These are phyloP conservation scores for Eleutherodactylus coqui DNA, from an alignment of 2,797 vertebrate genomes.

Conservation along the genomic window DNA sequence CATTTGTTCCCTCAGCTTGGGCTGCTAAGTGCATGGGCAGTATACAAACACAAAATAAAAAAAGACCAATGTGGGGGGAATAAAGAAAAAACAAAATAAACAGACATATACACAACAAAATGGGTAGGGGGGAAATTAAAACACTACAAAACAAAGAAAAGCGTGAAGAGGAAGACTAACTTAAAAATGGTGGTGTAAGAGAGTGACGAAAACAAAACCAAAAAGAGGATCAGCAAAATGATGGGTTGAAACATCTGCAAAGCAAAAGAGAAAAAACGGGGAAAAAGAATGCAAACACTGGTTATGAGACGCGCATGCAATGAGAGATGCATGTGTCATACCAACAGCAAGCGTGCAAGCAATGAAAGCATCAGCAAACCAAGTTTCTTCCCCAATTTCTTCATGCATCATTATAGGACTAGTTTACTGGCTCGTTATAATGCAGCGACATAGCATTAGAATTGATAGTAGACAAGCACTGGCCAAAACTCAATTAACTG, in stretches of 20 bases:
- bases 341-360: slow-evolving; percentile 81
- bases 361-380: slow-evolving; percentile 74
- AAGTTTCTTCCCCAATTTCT: slow-evolving; percentile 75
- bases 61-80: slow-evolving; percentile 65
- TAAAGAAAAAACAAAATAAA: slow-evolving; percentile 67
- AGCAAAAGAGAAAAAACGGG: slow-evolving; percentile 83
- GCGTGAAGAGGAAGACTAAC: slow-evolving; percentile 90
- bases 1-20: slow-evolving; percentile 95
- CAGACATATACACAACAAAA: slow-evolving; percentile 71
- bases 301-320: slow-evolving; percentile 97
- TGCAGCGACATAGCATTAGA: background rate
- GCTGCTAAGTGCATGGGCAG: slow-evolving; percentile 86
- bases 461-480: background rate
- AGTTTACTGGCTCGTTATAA: slow-evolving; percentile 6
- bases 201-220: slow-evolving; percentile 89
- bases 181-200: slow-evolving; percentile 90
- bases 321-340: slow-evolving; percentile 90
- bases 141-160: slow-evolving; percentile 91
- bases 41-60: slow-evolving; percentile 74
- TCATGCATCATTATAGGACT: slow-evolving; percentile 67
- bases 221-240: slow-evolving; percentile 90
- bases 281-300: slow-evolving; percentile 89
- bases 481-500: background rate
- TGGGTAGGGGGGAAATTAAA: slow-evolving; percentile 78
- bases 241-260: slow-evolving; percentile 91